Percentiles rank a stretch among this genome's conserved stretches.
phyloP scores from a whole-genome alignment of 2,113 vertebrate genomes.

The Okapia johnstoni region DNA sequence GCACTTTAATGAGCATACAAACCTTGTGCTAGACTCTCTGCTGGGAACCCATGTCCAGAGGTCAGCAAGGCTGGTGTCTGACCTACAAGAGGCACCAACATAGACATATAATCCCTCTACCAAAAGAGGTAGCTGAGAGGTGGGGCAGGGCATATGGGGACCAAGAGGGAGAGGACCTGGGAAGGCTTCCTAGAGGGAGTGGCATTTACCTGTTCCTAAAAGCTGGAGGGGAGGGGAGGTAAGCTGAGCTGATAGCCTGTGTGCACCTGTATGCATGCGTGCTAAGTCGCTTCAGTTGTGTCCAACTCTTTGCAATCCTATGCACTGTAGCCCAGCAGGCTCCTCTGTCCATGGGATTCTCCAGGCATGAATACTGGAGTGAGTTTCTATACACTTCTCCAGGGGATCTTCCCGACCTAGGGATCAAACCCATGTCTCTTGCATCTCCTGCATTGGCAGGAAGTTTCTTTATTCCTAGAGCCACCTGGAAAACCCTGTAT shows the following conservation, averaged over 20 bases:
- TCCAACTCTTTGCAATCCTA: background rate
- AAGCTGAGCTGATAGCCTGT: background rate
- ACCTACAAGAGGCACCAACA: background rate
- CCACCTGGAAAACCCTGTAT: background rate
- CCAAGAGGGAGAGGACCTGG: background rate
- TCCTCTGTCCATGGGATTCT: background rate
- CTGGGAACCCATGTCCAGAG: background rate
- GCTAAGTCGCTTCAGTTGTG: background rate
- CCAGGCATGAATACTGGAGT: background rate
- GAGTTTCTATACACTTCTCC: background rate
- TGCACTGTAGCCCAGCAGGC: background rate
- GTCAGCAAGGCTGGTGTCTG: background rate
- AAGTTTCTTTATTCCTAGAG: background rate
- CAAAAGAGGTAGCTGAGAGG: background rate
- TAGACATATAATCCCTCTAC: background rate
- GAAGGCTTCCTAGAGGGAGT: background rate
- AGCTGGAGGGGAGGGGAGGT: background rate
- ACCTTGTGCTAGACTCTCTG: no score
- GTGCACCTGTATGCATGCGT: accelerated
- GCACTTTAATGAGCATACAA: background rate
- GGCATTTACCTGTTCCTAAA: background rate
- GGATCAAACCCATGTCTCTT: background rate
- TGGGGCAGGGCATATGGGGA: background rate
- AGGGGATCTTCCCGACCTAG: background rate
- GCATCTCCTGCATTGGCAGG: background rate